Conservation (phyloP, 2,888 invertebrate genomes). For the Sympetrum striolatum region DNA sequence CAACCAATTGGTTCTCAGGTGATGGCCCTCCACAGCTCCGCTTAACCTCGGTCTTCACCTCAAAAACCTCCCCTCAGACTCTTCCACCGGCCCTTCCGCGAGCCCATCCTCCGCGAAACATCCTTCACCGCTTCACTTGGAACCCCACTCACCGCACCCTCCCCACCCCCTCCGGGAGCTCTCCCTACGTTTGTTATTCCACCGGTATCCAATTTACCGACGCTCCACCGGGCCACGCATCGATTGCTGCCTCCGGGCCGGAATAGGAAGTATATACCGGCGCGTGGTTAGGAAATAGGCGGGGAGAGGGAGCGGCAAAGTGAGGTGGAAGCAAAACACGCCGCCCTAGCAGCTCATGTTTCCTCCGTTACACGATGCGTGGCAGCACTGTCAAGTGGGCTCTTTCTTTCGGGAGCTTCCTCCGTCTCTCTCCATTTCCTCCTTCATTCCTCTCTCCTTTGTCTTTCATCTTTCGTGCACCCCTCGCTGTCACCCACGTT, state of each 20-base stretch:
- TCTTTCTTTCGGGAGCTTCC: not conserved
- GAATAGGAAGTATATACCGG: not conserved
- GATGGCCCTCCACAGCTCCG: not conserved
- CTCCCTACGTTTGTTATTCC: slow-evolving; percentile 33
- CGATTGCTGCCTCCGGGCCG: slow-evolving; percentile 9
- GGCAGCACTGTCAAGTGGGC: not conserved
- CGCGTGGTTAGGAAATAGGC: slow-evolving; percentile 15
- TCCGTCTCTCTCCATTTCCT: not conserved
- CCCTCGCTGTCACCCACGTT: not conserved
- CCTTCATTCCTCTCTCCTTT: not conserved
- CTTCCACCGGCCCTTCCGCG: not conserved
- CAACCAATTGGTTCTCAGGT: not conserved
- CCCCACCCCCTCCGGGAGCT: not conserved
- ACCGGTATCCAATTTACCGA: slow-evolving; percentile 31
- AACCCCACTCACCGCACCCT: not conserved
- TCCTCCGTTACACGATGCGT: not conserved
- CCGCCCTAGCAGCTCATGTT: not conserved
- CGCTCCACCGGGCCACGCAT: not conserved
- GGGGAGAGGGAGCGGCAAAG: not conserved
- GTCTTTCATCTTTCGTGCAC: not conserved
- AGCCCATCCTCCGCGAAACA: not conserved
- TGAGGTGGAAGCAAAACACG: not conserved
- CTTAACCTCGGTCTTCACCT: not conserved
- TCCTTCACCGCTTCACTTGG: not conserved
- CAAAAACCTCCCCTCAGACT: not conserved